Percentiles rank a stretch among this genome's conserved stretches.
Evolutionary conservation across 2,888 invertebrate species (phyloP).

Genomic region (Philereme vetulata): DNA sequence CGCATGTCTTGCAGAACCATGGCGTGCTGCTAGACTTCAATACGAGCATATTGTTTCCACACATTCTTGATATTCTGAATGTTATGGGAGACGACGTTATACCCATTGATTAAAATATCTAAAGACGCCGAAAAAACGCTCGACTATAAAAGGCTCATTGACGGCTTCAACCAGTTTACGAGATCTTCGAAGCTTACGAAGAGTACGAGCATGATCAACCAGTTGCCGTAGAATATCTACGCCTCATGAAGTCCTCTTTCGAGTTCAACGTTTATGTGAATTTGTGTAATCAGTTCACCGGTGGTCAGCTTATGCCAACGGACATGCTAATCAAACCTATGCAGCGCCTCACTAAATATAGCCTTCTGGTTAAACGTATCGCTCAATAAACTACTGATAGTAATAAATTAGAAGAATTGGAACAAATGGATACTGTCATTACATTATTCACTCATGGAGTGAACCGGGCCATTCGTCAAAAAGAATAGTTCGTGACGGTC

Average conservation of each 20-base stretch:
- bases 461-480: constrained; percentile 66
- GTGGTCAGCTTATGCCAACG: constrained; percentile 93
- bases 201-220: constrained; percentile 94
- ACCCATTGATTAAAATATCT: constrained; percentile 88
- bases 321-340: constrained; percentile 98
- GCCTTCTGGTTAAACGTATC: constrained; percentile 93
- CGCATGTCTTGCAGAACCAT: constrained; percentile 59
- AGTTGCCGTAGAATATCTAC: constrained; percentile 93
- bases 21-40: constrained; percentile 91
- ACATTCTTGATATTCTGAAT: constrained; percentile 76
- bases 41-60: constrained; percentile 91
- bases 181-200: constrained; percentile 93
- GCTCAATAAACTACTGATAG: constrained; percentile 90
- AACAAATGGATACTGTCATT: constrained; percentile 86
- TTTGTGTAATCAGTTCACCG: constrained; percentile 97
- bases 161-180: constrained; percentile 92
- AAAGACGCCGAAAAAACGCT: constrained; percentile 52
- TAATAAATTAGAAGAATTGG: constrained; percentile 87
- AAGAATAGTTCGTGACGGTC: constrained; percentile 61
- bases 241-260: constrained; percentile 90
- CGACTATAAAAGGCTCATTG: constrained; percentile 70
- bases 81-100: constrained; percentile 93
- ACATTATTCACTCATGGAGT: constrained; percentile 60
- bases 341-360: constrained; percentile 98
- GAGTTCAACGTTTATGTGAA: constrained; percentile 94